Conservation (phyloP, 2,888 invertebrate genomes). For the Meghimatium bilineatum region DNA sequence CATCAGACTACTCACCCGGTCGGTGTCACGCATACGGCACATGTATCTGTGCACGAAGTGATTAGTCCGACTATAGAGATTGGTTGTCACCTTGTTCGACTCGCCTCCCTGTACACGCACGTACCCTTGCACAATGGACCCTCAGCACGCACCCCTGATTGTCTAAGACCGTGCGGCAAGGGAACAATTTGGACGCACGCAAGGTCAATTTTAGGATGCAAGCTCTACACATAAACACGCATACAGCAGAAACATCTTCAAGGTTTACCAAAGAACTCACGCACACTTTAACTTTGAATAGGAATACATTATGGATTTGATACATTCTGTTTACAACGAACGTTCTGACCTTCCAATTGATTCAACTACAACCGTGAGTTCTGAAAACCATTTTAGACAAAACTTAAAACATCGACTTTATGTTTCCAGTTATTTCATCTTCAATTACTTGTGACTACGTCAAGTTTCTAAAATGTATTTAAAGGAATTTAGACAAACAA, state of each 20-base stretch:
- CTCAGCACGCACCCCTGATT: constrained; percentile 42
- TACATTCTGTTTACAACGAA: not conserved
- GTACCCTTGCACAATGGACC: constrained; percentile 42
- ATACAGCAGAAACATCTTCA: constrained; percentile 27
- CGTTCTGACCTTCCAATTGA: not conserved
- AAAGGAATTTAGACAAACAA: too few relatives aligned
- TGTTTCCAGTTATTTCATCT: not conserved
- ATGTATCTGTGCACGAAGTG: constrained; percentile 20
- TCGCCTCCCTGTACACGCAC: constrained; percentile 36
- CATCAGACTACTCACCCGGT: not conserved
- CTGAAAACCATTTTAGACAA: not conserved
- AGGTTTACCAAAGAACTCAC: constrained; percentile 7
- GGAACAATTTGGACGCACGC: constrained; percentile 49
- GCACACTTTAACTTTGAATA: constrained; percentile 23
- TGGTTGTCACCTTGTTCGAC: constrained; percentile 35
- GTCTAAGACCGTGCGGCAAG: constrained; percentile 40
- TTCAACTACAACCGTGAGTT: not conserved
- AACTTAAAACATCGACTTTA: not conserved
- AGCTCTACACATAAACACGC: constrained; percentile 36
- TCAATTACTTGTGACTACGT: not conserved
- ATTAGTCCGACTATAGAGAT: constrained; percentile 17
- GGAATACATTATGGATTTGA: constrained; percentile 4
- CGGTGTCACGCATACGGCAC: constrained; percentile 38
- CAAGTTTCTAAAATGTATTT: not conserved
- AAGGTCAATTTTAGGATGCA: constrained; percentile 46